Base-by-base conservation (phyloP, 2,113 vertebrate species). In the Setophaga petechia region DNA sequence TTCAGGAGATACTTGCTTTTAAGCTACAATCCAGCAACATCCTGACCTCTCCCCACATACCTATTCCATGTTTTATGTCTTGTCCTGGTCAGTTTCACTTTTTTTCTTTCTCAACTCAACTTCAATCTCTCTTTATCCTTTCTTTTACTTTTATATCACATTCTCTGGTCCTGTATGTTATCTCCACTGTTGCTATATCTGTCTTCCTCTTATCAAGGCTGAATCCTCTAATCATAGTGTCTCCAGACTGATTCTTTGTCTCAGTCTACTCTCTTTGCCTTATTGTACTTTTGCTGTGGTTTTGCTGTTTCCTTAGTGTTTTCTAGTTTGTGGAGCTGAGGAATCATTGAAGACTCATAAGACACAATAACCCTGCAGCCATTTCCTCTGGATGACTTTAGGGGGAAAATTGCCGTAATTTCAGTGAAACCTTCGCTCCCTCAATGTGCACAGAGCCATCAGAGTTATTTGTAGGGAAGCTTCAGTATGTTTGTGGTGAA, bases 391-490 rank as follows among this genome's bases (percentile, higher is more conserved):
- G 44, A 78, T 91, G 71, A 65, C 87, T 91, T 93, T 61, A 93
- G 58, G 87, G 28, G 58, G 71, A 91, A 95, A 96, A 96, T 94
- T 83, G 94, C 82, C 37, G 31, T 85, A 87, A 93, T 96, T 93
- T 95, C 74, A 72, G 71, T 61, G 78, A 85, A 66, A 80, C 59
- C 24, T 39, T 78, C 58, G 51, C 51, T 41, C 62, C 21, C 24
- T 9, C 2, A 73, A 61, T 30, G 46, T 61, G 44, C 49, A 82
- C 58, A 89, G 73, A 82, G 61, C 30, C 65, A 78, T 87, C 87
- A 75, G 55, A 84, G 71, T 77, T 91, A 89, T 91, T 93, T 89
- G 62, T 63, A 65, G 33, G 57, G 77, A 87, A 93, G 78, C 52
- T 91, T 89, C 77, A 78, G 43, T 75, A 68, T 1, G 13, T 68